Percentiles rank a stretch among this genome's conserved stretches.
These are phyloP conservation scores for Phortica magna DNA, from an alignment of 2,888 invertebrate species.

Conservation along the genomic window DNA sequence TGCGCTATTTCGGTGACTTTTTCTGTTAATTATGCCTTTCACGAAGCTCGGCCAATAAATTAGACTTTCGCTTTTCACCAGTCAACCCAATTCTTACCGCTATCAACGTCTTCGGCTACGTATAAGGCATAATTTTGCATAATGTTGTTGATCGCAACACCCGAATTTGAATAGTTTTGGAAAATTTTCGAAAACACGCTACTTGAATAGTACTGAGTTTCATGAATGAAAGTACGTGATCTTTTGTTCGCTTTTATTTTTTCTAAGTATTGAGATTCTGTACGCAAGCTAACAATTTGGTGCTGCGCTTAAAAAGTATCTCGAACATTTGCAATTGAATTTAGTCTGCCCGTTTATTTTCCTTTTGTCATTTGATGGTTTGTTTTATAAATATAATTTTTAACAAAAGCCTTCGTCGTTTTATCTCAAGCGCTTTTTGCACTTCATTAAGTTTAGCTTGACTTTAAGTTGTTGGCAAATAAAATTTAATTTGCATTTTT, in stretches of 20 bases:
- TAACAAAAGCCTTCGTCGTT: not conserved
- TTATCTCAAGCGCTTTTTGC: not conserved
- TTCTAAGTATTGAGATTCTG: not conserved
- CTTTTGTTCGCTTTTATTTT: not conserved
- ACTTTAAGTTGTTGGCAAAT: not conserved
- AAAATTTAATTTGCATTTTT: conserved; percentile 24
- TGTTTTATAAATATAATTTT: not conserved
- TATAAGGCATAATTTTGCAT: not conserved
- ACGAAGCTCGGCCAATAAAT: conserved; percentile 21
- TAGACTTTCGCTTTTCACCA: conserved; percentile 25
- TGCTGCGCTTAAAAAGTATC: not conserved
- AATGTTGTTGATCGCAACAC: not conserved
- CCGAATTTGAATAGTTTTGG: no score
- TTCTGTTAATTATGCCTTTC: conserved; percentile 23
- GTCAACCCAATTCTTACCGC: conserved; percentile 20
- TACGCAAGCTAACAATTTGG: not conserved
- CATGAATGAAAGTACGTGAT: no score
- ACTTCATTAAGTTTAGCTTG: not conserved
- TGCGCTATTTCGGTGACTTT: not conserved
- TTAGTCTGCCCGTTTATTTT: not conserved
- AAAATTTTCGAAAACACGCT: no score
- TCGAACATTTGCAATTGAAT: not conserved
- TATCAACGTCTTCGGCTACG: not conserved
- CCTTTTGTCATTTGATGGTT: not conserved
- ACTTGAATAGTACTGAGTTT: no score